A percentile compares a stretch with the other conserved stretches of the same genome.
Conservation (phyloP, 2,113 vertebrate genomes). For the Progne subis region DNA sequence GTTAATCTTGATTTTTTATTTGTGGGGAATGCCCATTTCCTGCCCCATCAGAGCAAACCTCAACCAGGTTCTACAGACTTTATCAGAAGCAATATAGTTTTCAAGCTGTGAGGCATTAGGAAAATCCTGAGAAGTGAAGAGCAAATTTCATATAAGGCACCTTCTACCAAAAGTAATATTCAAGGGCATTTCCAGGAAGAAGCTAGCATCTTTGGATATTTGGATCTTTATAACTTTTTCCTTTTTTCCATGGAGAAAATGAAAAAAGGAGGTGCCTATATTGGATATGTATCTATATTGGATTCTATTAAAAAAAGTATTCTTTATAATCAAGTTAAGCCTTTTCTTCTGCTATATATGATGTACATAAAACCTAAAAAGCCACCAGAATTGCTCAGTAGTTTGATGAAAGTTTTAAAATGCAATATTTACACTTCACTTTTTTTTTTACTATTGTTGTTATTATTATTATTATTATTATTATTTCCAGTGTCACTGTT, state of each 20-base stretch:
- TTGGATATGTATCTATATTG: neutral
- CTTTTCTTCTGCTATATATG: neutral
- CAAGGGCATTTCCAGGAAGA: neutral
- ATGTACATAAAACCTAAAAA: neutral
- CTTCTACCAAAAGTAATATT: neutral
- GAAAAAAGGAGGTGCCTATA: neutral
- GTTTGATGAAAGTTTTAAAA: neutral
- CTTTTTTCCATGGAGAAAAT: neutral
- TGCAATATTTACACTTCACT: neutral
- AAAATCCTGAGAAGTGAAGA: neutral
- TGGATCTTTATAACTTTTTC: neutral
- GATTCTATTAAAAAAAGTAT: neutral
- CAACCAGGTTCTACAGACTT: neutral
- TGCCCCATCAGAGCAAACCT: neutral
- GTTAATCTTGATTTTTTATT: neutral
- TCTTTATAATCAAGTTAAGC: neutral
- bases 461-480: neutral
- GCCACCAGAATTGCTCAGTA: neutral
- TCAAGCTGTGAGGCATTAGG: neutral
- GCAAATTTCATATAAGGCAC: neutral
- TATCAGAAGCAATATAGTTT: neutral
- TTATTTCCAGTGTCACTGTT: neutral
- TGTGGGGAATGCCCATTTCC: neutral
- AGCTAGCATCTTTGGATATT: neutral
- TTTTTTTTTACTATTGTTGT: too few relatives aligned